phyloP scores from a whole-genome alignment of 2,888 invertebrate species.

The Andrena trimmerana region DNA sequence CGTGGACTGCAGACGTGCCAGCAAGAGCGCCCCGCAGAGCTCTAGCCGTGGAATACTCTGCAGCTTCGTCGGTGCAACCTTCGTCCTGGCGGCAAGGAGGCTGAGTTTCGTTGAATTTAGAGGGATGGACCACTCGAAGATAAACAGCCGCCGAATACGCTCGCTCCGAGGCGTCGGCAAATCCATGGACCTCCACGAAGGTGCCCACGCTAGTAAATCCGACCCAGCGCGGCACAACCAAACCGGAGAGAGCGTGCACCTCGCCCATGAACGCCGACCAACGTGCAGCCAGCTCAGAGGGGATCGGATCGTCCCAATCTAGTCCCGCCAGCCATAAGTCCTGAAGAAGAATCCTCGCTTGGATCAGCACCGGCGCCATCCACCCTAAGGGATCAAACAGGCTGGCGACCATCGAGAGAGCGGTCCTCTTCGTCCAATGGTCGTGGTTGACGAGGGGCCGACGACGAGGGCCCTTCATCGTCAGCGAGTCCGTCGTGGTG shows the following conservation, averaged over 20 bases:
- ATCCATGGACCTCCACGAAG: background rate
- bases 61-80: conserved; percentile 12
- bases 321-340: background rate
- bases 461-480: background rate
- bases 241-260: background rate
- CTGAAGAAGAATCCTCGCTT: background rate
- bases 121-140: background rate
- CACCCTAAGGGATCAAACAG: conserved; percentile 1
- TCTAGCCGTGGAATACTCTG: conserved; percentile 10
- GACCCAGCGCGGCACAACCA: background rate
- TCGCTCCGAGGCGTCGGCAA: background rate
- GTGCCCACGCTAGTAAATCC: background rate
- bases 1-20: background rate
- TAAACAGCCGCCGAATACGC: background rate
- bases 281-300: background rate
- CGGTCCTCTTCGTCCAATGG: background rate
- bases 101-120: too few species aligned
- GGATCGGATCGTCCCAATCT: background rate
- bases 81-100: background rate
- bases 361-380: background rate
- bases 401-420: background rate
- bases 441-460: background rate
- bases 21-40: conserved; percentile 1
- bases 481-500: background rate
- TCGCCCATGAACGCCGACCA: background rate